These are phyloP conservation scores for Sphinx pinastri DNA, from an alignment of 2,888 invertebrate genomes.

Conservation along the genomic window DNA sequence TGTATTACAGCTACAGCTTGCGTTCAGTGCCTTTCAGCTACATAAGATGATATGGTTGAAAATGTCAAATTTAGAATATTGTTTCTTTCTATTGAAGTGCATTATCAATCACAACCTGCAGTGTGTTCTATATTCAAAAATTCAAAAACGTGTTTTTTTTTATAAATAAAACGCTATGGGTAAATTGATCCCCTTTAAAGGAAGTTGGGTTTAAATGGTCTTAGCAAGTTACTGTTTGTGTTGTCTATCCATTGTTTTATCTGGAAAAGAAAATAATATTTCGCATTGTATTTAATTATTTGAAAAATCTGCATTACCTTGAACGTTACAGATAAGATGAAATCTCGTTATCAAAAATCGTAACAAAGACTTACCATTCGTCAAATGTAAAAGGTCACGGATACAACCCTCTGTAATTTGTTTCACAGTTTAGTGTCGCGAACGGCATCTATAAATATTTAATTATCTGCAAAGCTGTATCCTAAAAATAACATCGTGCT, in stretches of 20 bases:
- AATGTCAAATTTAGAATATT: slow-evolving; percentile 42
- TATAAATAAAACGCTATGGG: slow-evolving; percentile 62
- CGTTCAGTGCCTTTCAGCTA: slow-evolving; percentile 45
- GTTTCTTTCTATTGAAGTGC: slow-evolving; percentile 42
- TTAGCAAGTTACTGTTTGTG: slow-evolving; percentile 1
- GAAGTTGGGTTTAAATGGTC: slow-evolving; percentile 43
- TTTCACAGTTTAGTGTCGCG: slow-evolving; percentile 57
- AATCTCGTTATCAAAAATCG: slow-evolving; percentile 35
- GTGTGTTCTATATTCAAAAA: slow-evolving; percentile 31
- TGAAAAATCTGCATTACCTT: neutral
- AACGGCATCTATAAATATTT: slow-evolving; percentile 79
- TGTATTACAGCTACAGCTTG: slow-evolving; percentile 42
- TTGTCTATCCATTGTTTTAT: slow-evolving; percentile 17
- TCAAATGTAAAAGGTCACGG: slow-evolving; percentile 53
- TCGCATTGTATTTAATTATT: neutral
- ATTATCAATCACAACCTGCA: slow-evolving; percentile 55
- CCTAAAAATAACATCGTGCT: slow-evolving; percentile 80
- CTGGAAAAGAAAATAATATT: neutral
- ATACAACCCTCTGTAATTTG: slow-evolving; percentile 52
- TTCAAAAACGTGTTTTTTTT: slow-evolving; percentile 34
- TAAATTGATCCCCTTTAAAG: slow-evolving; percentile 76
- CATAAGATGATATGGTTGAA: slow-evolving; percentile 58
- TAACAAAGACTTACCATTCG: slow-evolving; percentile 76
- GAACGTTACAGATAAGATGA: neutral
- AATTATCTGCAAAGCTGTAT: slow-evolving; percentile 81